These are phyloP conservation scores for Darevskia mixta DNA, from an alignment of 2,797 vertebrate species.

Conservation along the genomic window DNA sequence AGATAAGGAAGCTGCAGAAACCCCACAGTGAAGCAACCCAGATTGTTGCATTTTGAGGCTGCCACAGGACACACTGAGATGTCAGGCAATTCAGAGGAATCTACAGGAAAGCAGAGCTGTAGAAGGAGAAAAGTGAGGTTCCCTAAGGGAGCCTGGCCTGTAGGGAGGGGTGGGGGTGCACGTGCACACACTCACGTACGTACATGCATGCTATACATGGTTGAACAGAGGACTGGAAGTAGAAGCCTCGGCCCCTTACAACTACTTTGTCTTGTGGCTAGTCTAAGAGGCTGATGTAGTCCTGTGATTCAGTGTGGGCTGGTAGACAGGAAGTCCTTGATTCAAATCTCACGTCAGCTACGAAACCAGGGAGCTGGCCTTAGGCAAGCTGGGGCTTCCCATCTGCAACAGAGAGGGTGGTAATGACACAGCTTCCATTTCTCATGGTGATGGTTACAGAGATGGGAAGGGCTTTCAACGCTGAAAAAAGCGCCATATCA, in stretches of 20 bases:
- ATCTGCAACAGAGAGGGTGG: too few relatives aligned
- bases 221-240: background rate
- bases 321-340: background rate
- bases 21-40: too few relatives aligned
- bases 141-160: background rate
- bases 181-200: too few relatives aligned
- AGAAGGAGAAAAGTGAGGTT: background rate
- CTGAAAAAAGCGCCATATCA: background rate
- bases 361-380: background rate
- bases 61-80: background rate
- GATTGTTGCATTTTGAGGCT: background rate
- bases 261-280: too few relatives aligned
- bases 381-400: too few relatives aligned
- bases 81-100: background rate
- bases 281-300: background rate
- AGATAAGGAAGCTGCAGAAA: too few relatives aligned
- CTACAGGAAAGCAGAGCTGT: background rate
- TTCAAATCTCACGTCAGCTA: background rate
- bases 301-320: background rate
- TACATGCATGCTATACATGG: background rate
- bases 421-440: background rate
- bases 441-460: background rate
- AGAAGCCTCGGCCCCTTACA: background rate
- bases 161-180: background rate
- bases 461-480: background rate